A percentile compares a stretch with the other conserved stretches of the same genome.
Conservation (phyloP, 2,888 invertebrate species). For the Conistra vaccinii region DNA sequence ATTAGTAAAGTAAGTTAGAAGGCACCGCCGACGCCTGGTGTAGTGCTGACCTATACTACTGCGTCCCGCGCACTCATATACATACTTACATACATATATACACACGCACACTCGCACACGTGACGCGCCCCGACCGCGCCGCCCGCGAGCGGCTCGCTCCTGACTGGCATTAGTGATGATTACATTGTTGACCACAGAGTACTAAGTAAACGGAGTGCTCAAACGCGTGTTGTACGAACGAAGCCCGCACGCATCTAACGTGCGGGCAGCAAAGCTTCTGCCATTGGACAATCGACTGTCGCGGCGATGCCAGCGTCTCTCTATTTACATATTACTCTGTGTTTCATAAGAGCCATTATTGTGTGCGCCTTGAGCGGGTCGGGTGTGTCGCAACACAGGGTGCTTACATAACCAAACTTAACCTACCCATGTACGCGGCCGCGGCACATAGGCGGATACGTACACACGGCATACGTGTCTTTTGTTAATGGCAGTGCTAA, state of each 20-base stretch:
- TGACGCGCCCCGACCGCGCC: conserved; percentile 38
- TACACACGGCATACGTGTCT: conserved; percentile 62
- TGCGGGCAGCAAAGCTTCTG: neutral
- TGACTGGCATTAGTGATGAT: neutral
- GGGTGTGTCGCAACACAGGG: conserved; percentile 77
- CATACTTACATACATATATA: conserved; percentile 74
- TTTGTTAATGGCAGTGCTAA: conserved; percentile 51
- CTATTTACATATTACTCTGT: neutral
- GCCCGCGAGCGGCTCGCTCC: neutral
- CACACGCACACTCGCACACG: conserved; percentile 68
- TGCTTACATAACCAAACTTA: conserved; percentile 85
- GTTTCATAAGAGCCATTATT: neutral
- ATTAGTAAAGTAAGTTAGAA: conserved; percentile 75
- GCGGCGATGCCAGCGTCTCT: neutral
- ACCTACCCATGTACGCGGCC: conserved; percentile 80
- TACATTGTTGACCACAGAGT: neutral
- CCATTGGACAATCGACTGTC: conserved; percentile 20
- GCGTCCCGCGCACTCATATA: conserved; percentile 78
- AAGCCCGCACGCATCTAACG: too few relatives aligned
- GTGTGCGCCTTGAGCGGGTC: conserved; percentile 19
- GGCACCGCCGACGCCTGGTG: conserved; percentile 85
- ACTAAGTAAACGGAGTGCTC: conserved; percentile 13
- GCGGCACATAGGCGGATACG: conserved; percentile 75
- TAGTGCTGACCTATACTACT: conserved; percentile 78
- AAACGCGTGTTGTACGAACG: neutral